Conservation (phyloP, 1,140 invertebrate genomes). For the Heliothis subflexa region DNA sequence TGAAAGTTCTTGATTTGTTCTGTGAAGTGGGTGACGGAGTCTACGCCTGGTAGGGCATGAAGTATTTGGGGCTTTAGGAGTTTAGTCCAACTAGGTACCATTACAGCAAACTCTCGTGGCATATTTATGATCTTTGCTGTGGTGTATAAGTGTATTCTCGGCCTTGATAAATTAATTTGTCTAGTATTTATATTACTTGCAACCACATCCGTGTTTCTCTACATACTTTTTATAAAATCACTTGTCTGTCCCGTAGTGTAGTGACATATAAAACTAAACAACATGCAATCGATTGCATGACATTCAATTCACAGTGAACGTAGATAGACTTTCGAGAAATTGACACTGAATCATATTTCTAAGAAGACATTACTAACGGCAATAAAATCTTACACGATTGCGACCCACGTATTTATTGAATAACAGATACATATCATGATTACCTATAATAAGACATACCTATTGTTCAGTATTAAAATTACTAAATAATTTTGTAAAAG, state of each 20-base stretch:
- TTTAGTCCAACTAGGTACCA: not conserved
- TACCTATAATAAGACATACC: constrained; percentile 61
- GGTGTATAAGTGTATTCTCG: too few species aligned
- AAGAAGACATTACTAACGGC: constrained; percentile 17
- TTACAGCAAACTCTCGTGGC: too few species aligned
- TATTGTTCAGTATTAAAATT: constrained; percentile 71
- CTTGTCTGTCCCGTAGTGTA: too few species aligned
- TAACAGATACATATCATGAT: constrained; percentile 60
- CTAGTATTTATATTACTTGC: not conserved
- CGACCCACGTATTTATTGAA: constrained; percentile 48
- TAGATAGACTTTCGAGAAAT: constrained; percentile 9
- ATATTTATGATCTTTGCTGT: too few species aligned
- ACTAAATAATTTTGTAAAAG: constrained; percentile 64
- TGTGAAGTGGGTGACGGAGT: constrained; percentile 45
- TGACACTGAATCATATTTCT: constrained; percentile 14
- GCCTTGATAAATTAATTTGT: not conserved
- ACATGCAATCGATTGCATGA: not conserved
- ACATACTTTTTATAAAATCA: too few species aligned
- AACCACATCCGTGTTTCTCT: not conserved
- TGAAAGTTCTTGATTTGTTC: constrained; percentile 58
- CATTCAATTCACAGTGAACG: not conserved
- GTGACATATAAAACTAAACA: too few species aligned
- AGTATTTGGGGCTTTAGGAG: not conserved
- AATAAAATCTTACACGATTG: constrained; percentile 6
- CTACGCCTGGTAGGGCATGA: constrained; percentile 8